Evolutionary conservation across 2,113 vertebrate species (phyloP).

Genomic region (Nanorana parkeri): DNA sequence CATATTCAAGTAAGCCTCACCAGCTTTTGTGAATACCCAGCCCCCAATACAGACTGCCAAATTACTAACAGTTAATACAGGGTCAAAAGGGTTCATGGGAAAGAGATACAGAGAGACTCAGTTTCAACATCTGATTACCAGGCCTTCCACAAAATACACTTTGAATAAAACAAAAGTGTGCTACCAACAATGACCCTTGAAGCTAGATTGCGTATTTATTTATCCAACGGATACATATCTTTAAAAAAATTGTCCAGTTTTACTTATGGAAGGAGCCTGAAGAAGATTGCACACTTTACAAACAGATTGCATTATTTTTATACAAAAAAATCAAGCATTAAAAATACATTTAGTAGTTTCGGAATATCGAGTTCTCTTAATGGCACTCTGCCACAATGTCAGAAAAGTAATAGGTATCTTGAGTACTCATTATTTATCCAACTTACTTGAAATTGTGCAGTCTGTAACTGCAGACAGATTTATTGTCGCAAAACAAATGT

Average conservation of each 20-base stretch:
- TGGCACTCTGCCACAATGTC: constrained; percentile 55
- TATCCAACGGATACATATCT: constrained; percentile 33
- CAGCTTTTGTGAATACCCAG: constrained; percentile 2
- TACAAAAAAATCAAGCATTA: constrained; percentile 51
- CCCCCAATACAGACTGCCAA: constrained; percentile 34
- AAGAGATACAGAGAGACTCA: constrained; percentile 61
- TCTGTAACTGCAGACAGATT: constrained; percentile 55
- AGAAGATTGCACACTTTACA: constrained; percentile 25
- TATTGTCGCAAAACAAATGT: constrained; percentile 51
- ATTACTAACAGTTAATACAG: constrained; percentile 49
- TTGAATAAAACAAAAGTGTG: constrained; percentile 53
- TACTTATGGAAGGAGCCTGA: constrained; percentile 18
- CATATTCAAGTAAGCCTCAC: background rate
- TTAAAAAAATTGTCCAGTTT: constrained; percentile 4
- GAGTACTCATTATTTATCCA: constrained; percentile 57
- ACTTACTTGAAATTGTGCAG: constrained; percentile 55
- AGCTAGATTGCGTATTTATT: constrained; percentile 21
- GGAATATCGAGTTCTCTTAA: constrained; percentile 57
- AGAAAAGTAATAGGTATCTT: constrained; percentile 56
- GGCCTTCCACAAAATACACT: constrained; percentile 57
- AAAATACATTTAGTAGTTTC: constrained; percentile 54
- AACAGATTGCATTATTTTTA: constrained; percentile 3
- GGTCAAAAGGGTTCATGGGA: constrained; percentile 57
- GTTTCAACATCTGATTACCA: constrained; percentile 67
- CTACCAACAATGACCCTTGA: constrained; percentile 26